Base-by-base conservation (phyloP, 2,888 invertebrate species). In the Melitaea athalia region DNA sequence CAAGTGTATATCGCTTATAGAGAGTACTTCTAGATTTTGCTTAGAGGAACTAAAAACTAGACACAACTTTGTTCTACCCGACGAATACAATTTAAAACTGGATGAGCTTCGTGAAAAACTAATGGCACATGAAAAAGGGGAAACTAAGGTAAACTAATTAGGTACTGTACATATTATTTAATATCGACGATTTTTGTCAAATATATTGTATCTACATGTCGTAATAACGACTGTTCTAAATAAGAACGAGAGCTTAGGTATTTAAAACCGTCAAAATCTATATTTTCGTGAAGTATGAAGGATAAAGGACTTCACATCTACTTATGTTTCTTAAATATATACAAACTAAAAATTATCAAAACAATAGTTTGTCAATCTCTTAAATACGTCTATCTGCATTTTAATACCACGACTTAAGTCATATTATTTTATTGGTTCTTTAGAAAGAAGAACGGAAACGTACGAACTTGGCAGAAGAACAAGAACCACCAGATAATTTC, bases 401-500 rank as follows among this genome's bases (percentile, higher is more conserved):
- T 14, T 11, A 14, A 45, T 14, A n/a, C 12, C 10, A 45, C 45
- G 14, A 14, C 4, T 45, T 11, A 45, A 8, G 6, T 7, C 11
- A n/a, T 33, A 15, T 14, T 50, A 60, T 14, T 61, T 38, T 49
- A n/a, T 14, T 2, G 14, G 42, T 49, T 14, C 12, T 63, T 59
- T 57, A 68, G 66, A 50, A 31, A 11, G 55, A 14, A 7, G 12
- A 52, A 43, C 52, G 52, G 15, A 67, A 67, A 17, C 53, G 24
- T 24, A 43, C 15, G n/a, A 14, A 47, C n/a, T n/a, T n/a, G 17
- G 47, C 14, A 8, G 70, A 70, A 4, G 75, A 77, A 8, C 73
- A 70, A 0, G 78, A 82, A 45, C 91, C 91, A 0, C 88, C 88
- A 0, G 85, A 89, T 31, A 77, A 83, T 65, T 91, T 91, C 62